A percentile compares a stretch with the other conserved stretches of the same genome.
phyloP scores from a whole-genome alignment of 35 echinoderm and acorn worm species.

The Nesometra sesokonis region DNA sequence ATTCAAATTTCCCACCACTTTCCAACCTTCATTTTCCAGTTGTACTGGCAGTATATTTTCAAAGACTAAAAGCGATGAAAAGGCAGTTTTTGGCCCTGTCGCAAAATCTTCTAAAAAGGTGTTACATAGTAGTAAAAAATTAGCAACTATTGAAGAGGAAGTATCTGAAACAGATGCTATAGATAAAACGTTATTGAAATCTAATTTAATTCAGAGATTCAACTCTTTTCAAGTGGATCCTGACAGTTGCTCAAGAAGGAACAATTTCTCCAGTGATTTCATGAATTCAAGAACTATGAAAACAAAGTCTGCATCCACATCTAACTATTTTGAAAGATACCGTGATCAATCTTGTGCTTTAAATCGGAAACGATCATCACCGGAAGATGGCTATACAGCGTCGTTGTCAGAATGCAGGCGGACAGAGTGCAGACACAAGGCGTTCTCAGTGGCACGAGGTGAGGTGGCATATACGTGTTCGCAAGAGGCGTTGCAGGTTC shows the following conservation, averaged over 20 bases:
- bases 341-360: not conserved
- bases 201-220: not conserved
- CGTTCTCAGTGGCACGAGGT: not conserved
- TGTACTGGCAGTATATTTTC: not conserved
- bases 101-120: not conserved
- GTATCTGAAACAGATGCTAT: not conserved
- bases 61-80: not conserved
- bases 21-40: not conserved
- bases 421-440: not conserved
- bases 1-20: not conserved
- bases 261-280: not conserved
- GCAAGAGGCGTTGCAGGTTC: constrained; percentile 61
- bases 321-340: not conserved
- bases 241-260: not conserved
- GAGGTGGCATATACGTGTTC: constrained; percentile 71
- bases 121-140: not conserved
- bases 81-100: not conserved
- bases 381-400: not conserved
- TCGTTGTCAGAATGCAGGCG: not conserved
- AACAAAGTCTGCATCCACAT: not conserved
- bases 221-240: not conserved
- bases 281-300: not conserved
- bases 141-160: not conserved
- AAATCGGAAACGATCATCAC: not conserved
- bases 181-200: not conserved